A percentile compares a stretch with the other conserved stretches of the same genome.
Evolutionary conservation across 1,140 invertebrate species (phyloP).

Genomic region (Calephelis nemesis): DNA sequence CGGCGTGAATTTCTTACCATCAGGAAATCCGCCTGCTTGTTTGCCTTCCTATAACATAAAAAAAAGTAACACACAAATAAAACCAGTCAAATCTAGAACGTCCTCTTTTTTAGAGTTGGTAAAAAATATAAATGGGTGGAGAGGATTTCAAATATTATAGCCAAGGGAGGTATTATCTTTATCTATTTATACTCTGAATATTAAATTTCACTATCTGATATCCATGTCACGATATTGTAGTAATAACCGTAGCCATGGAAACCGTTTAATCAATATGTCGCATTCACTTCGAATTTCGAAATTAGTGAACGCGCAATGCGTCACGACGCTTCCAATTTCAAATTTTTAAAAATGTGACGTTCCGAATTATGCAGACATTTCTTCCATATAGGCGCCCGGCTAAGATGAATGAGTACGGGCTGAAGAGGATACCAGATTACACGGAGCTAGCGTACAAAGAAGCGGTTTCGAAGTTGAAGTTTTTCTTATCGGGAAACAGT

Average conservation of each 20-base stretch:
- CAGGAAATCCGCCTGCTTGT: too few relatives aligned
- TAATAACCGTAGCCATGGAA: constrained; percentile 50
- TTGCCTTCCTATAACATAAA: too few relatives aligned
- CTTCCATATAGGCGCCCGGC: constrained; percentile 60
- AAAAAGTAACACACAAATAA: too few relatives aligned
- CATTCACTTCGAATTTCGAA: constrained; percentile 32
- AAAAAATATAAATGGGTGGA: too few relatives aligned
- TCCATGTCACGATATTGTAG: neutral
- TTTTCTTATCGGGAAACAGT: constrained; percentile 87
- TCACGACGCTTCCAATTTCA: constrained; percentile 39
- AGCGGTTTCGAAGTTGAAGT: constrained; percentile 87
- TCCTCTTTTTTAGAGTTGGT: too few relatives aligned
- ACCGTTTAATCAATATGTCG: constrained; percentile 59
- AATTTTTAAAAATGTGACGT: constrained; percentile 39
- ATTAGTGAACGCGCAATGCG: constrained; percentile 50
- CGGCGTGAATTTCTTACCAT: too few relatives aligned
- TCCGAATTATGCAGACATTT: constrained; percentile 41
- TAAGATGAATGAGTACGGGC: constrained; percentile 74
- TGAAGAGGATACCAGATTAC: constrained; percentile 85
- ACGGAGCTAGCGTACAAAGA: constrained; percentile 90
- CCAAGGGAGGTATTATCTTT: too few relatives aligned
- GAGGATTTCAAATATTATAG: too few relatives aligned
- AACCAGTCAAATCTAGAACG: too few relatives aligned
- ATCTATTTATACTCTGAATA: too few relatives aligned
- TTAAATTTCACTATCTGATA: neutral